Evolutionary conservation across 2,888 invertebrate genomes (phyloP).

Genomic region (Drosophila pseudotalamancana): DNA sequence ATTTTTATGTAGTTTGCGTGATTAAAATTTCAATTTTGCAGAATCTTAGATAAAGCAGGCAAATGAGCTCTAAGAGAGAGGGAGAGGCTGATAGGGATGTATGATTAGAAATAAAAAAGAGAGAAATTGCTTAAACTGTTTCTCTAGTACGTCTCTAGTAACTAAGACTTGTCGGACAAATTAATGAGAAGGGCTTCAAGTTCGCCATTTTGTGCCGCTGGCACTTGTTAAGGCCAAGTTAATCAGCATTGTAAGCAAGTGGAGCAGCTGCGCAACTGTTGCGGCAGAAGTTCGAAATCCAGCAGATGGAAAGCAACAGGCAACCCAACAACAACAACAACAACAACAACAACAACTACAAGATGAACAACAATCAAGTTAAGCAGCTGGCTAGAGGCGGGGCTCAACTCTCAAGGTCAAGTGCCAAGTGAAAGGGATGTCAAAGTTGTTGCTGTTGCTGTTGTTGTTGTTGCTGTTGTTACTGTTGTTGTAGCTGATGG

Average conservation of each 20-base stretch:
- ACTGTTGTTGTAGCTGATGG: conserved; percentile 48
- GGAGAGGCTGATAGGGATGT: too few relatives aligned
- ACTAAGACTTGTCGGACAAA: too few relatives aligned
- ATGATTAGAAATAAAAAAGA: too few relatives aligned
- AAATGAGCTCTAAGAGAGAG: too few relatives aligned
- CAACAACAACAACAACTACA: neutral
- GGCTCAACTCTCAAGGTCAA: conserved; percentile 61
- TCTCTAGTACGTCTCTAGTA: too few relatives aligned
- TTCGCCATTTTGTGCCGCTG: too few relatives aligned
- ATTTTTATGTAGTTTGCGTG: too few relatives aligned
- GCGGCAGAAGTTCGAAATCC: neutral
- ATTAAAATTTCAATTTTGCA: too few relatives aligned
- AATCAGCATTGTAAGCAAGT: conserved; percentile 2
- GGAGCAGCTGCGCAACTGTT: conserved; percentile 8
- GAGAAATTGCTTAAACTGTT: too few relatives aligned
- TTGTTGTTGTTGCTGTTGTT: conserved; percentile 41
- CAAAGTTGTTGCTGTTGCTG: conserved; percentile 42
- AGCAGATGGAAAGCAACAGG: conserved; percentile 2
- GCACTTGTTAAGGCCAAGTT: too few relatives aligned
- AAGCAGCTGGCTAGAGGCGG: conserved; percentile 6
- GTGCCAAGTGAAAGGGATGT: conserved; percentile 70
- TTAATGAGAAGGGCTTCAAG: too few relatives aligned
- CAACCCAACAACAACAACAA: neutral
- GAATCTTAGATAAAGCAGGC: too few relatives aligned
- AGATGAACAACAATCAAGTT: neutral